Evolutionary conservation across 2,113 vertebrate species (phyloP), one percentile per base, ranked within the genome.

Genomic region (human): DNA sequence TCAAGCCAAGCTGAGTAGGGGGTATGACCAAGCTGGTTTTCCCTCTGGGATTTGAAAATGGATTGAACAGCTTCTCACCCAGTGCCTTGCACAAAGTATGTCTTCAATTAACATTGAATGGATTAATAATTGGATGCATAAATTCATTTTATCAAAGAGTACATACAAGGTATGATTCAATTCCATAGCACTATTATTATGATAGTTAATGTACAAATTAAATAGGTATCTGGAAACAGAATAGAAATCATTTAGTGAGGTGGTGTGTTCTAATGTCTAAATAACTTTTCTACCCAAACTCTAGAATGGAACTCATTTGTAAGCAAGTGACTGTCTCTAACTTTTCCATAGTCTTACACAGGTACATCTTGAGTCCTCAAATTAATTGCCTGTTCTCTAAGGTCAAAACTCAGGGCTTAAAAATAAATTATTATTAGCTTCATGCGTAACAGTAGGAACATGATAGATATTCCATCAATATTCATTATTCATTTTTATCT

Each of bases 71-170:
- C 14, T 1, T 68, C 48, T 87, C 14, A 27, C 8, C 16, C 14
- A 40, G 13, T 52, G 16, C 12, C 10, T 78, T 40, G 10, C 4
- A 57, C 7, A 27, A 3, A 76, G 8, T 27, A 45, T 59, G 35
- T 3, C 22, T 50, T 92, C 64, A 40, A 2, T 68, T 59, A 68
- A 13, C 82, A 75, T 16, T 22, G 1, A 50, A 13, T 50, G 13
- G 22, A 55, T 57, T 68, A 59, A 86, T 85, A 27, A 81, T 22
- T 68, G 35, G 20, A 48, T 61, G 10, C 25, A 55, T 61, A 43
- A 43, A 80, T 38, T 91, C 38, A 81, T 94, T 78, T 95, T 85
- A 59, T 32, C 14, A 79, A 94, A 94, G 52, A 93, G 30, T 76
- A 57, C 22, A 57, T 27, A 38, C 2, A 27, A 43, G 38, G 2